Percentiles rank a stretch among this genome's conserved stretches.
phyloP scores from a whole-genome alignment of 2,888 invertebrate genomes.

The Drosophila mercatorum region DNA sequence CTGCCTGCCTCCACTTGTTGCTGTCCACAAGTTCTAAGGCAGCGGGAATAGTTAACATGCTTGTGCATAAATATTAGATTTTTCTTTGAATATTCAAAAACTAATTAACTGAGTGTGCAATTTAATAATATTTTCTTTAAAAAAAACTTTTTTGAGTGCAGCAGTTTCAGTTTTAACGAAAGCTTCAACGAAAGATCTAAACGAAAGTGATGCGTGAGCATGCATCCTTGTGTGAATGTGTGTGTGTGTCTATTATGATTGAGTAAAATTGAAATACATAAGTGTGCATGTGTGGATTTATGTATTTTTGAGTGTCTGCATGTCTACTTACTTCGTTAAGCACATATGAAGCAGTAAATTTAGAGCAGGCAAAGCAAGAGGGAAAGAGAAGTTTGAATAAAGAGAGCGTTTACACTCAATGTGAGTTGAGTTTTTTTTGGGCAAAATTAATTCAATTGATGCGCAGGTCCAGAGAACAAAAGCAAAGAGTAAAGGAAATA shows the following conservation, averaged over 20 bases:
- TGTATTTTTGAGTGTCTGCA: not conserved
- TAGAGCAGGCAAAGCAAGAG: not conserved
- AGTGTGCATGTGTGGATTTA: not conserved
- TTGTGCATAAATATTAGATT: not conserved
- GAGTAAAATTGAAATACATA: too few species aligned
- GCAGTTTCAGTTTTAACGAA: not conserved
- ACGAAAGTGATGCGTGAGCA: not conserved
- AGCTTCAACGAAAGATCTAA: not conserved
- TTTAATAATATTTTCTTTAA: not conserved
- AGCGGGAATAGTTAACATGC: not conserved
- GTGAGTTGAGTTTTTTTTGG: slow-evolving; percentile 46
- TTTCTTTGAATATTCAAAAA: not conserved
- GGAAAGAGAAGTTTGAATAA: slow-evolving; percentile 6
- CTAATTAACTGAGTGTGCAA: too few species aligned
- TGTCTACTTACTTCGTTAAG: not conserved
- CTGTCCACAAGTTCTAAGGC: not conserved
- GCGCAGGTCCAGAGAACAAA: slow-evolving; percentile 67
- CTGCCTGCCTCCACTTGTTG: slow-evolving; percentile 24
- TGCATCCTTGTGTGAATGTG: not conserved
- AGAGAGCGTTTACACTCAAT: slow-evolving; percentile 26
- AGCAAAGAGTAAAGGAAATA: slow-evolving; percentile 15
- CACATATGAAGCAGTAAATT: slow-evolving; percentile 2
- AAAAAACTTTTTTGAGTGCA: not conserved
- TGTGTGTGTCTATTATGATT: too few species aligned
- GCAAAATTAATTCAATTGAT: slow-evolving; percentile 63